phyloP scores from a whole-genome alignment of 2,888 invertebrate species.

The Chrysolina haemoptera region DNA sequence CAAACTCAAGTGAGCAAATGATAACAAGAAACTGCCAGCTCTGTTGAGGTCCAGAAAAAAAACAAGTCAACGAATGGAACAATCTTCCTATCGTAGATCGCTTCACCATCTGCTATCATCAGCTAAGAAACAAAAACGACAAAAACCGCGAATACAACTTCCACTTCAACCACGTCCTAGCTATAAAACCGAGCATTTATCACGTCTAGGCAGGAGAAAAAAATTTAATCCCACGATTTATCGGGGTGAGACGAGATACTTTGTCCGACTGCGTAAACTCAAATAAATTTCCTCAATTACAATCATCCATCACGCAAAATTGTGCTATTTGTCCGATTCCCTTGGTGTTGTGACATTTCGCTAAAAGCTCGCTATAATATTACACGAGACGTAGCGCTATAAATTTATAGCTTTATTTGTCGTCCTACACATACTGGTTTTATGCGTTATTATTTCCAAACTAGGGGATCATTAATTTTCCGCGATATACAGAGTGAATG shows the following conservation, averaged over 20 bases:
- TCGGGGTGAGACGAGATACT: slow-evolving; percentile 43
- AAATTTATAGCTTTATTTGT: slow-evolving; percentile 41
- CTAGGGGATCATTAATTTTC: slow-evolving; percentile 19
- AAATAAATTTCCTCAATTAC: slow-evolving; percentile 50
- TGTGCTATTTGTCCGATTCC: slow-evolving; percentile 53
- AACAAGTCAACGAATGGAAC: background rate
- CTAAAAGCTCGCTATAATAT: slow-evolving; percentile 46
- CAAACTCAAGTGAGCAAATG: no score
- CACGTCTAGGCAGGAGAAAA: slow-evolving; percentile 16
- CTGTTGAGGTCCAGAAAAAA: background rate
- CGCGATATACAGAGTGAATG: slow-evolving; percentile 14
- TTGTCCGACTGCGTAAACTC: slow-evolving; percentile 29
- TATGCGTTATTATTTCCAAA: slow-evolving; percentile 23
- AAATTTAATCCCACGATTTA: slow-evolving; percentile 40
- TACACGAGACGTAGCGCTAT: slow-evolving; percentile 29
- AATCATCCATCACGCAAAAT: slow-evolving; percentile 50
- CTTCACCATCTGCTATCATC: slow-evolving; percentile 3
- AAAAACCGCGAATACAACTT: background rate
- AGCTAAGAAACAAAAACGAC: background rate
- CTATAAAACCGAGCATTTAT: slow-evolving; percentile 11
- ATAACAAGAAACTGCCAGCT: no score
- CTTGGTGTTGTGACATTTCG: slow-evolving; percentile 50
- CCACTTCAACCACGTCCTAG: slow-evolving; percentile 8
- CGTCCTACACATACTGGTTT: slow-evolving; percentile 19
- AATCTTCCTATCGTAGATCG: background rate